A percentile compares a stretch with the other conserved stretches of the same genome.
phyloP scores from a whole-genome alignment of 1,140 invertebrate genomes.

The Papilio dardanus region DNA sequence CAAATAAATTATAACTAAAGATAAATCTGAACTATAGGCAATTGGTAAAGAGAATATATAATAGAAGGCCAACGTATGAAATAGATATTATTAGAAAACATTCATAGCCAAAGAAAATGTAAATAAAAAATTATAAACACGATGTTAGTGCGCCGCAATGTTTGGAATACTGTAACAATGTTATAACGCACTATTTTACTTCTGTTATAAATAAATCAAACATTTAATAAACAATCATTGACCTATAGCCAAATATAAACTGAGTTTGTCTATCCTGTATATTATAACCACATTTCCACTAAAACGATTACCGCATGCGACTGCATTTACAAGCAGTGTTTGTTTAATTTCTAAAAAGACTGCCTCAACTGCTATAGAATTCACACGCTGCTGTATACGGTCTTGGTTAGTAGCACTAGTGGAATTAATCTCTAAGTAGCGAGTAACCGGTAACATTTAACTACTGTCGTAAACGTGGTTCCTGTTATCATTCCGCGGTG shows the following conservation, averaged over 20 bases:
- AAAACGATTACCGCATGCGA: not conserved
- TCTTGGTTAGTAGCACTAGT: not conserved
- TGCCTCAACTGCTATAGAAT: not conserved
- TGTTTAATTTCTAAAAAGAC: no score
- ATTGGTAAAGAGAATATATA: no score
- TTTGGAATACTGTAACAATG: not conserved
- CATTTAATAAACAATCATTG: conserved; percentile 14
- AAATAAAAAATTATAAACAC: not conserved
- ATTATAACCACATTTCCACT: not conserved
- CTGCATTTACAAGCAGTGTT: not conserved
- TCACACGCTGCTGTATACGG: no score
- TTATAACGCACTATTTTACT: conserved; percentile 6
- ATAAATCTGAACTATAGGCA: no score
- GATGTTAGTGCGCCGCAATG: not conserved
- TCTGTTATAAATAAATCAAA: conserved; percentile 1
- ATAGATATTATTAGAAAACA: not conserved
- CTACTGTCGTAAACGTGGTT: conserved; percentile 18
- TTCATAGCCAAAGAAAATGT: not conserved
- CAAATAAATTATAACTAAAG: no score
- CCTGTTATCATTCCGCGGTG: conserved; percentile 35
- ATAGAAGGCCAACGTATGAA: not conserved
- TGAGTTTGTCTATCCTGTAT: not conserved
- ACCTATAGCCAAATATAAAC: conserved; percentile 19
- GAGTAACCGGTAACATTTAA: conserved; percentile 9
- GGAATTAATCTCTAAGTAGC: not conserved